Evolutionary conservation across 2,888 invertebrate species (phyloP), one percentile per base, ranked within the genome.

Genomic region (Charanyca ferruginea): DNA sequence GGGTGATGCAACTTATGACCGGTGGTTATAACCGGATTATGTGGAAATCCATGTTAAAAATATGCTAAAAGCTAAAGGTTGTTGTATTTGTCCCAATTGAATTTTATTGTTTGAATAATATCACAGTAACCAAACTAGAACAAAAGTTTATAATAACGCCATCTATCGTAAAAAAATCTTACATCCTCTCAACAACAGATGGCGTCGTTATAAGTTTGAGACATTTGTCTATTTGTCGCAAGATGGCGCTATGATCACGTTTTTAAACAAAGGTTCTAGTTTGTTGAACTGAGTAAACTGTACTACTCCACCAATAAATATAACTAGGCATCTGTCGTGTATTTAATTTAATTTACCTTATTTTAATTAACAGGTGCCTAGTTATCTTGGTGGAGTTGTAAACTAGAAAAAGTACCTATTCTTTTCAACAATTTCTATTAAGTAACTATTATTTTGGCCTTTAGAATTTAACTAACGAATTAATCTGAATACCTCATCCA

Each of bases 101-200:
- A 28, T 8, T 28, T 7, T 28, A 28, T 28, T 28, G 28, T 28
- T 28, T 8, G 7, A 28, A 6, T 8, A 28, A 7, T 11, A 9
- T 32, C 32, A 32, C 20, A 1, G 22, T 0, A 28, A 61, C 23
- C 18, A 22, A 58, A 41, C 18, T 2, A 0, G 22, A 7, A 32
- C 20, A 20, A 11, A 18, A 16, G 8, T 9, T 44, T 9, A 4
- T 3, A 52, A 64, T 25, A 66, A 1, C 65, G 80, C 67, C 78
- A 79, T 76, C 81, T 81, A 57, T 32, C 0, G 28, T 3, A 8
- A 0, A 0, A 0, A 13, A 6, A 2, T 28, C 41, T 60, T 54
- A 22, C 1, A 23, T 16, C 73, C 28, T 28, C 42, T 68, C 53
- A 18, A 11, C 49, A 62, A 64, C 7, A 80, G 80, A 68, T 76